Base-by-base conservation (phyloP, 2,888 invertebrate species). In the Drosophila lutescens region DNA sequence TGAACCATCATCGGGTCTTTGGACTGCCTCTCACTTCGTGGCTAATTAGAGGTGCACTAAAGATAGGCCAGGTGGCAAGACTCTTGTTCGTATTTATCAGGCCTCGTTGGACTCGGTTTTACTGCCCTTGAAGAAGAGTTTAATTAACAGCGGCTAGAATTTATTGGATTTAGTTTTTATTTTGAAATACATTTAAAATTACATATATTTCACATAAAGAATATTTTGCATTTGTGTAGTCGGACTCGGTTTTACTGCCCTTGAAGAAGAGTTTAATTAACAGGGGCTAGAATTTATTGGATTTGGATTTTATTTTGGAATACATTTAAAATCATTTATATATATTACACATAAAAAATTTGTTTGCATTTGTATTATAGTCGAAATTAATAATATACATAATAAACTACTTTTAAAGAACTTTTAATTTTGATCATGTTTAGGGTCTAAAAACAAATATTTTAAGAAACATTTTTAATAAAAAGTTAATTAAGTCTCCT, bases 21-120 rank as follows among this genome's bases (percentile, higher is more conserved):
- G 49, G 17, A 13, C 49, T 63, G 34, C 40, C 65, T 38, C 60
- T 38, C 44, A 41, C 51, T 46, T 47, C 38, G 41, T 30, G 61
- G 68, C 61, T 80, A 74, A 85, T 80, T 81, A 79, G 50, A 51
- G 68, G 17, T 50, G 38, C 44, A 40, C 32, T 30, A 20, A 30
- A 54, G 65, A 67, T 66, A 40, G 67, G 15, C 56, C 68, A 67
- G 56, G 49, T 67, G 66, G 26, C 54, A 34, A 46, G 67, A 23
- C 23, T 65, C 46, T 17, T 66, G 65, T 65, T 38, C 2, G 17
- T 34, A 53, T 66, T 65, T 65, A 66, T 66, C 20, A 12, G 20
- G n/a, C 26, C 26, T 43, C 26, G 49, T 13, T 9, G 44, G 59
- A 2, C 13, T 46, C 10, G 17, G 60, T 34, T 17, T 38, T 53